phyloP scores from a whole-genome alignment of 2,797 vertebrate species.

The Parotocinclus haroldoi region DNA sequence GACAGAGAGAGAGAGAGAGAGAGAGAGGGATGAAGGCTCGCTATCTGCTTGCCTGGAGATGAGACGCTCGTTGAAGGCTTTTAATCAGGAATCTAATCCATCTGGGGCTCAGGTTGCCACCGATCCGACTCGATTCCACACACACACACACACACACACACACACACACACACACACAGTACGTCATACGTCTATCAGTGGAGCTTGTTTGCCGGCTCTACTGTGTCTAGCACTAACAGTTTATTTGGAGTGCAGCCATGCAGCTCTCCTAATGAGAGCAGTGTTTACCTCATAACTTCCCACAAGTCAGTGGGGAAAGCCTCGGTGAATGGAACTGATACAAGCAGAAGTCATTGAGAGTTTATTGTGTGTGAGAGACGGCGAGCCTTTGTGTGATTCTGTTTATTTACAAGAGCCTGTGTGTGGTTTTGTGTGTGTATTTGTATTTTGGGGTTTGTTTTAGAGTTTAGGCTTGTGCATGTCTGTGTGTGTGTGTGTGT shows the following conservation, averaged over 20 bases:
- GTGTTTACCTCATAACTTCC: conserved; percentile 76
- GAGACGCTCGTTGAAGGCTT: no score
- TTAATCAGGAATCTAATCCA: conserved; percentile 1
- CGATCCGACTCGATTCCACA: conserved; percentile 23
- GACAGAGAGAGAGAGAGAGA: background rate
- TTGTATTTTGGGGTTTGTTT: conserved; percentile 7
- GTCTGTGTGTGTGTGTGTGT: conserved; percentile 32
- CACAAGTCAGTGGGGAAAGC: conserved; percentile 44
- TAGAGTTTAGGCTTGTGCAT: background rate
- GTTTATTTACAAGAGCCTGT: conserved; percentile 28
- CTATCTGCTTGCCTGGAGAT: background rate
- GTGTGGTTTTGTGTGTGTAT: conserved; percentile 16
- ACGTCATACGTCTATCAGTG: conserved; percentile 23
- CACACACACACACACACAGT: conserved; percentile 34
- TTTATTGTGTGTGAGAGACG: conserved; percentile 19
- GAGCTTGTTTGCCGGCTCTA: conserved; percentile 71
- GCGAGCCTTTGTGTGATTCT: conserved; percentile 10
- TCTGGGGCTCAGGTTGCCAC: conserved; percentile 28
- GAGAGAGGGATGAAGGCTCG: background rate
- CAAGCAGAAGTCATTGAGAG: conserved; percentile 35
- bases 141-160: conserved; percentile 20
- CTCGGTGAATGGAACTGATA: conserved; percentile 37
- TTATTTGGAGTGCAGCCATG: conserved; percentile 71
- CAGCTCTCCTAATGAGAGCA: conserved; percentile 68
- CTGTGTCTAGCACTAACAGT: conserved; percentile 72